A percentile compares a stretch with the other conserved stretches of the same genome.
Evolutionary conservation across 1,140 invertebrate genomes (phyloP).

Genomic region (Drosophila sucinea): DNA sequence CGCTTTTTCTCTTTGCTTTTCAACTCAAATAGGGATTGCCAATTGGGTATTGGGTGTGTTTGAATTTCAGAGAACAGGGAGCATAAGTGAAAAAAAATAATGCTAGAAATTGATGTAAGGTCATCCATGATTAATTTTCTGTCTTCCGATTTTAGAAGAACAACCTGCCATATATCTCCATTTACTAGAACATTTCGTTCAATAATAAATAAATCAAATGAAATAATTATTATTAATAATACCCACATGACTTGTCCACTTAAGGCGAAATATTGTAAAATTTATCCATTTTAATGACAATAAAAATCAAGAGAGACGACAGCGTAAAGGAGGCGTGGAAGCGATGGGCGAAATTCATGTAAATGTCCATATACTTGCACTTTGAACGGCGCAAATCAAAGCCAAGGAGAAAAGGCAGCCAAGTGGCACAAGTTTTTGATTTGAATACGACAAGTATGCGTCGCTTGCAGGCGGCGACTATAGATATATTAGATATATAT

Average conservation of each 20-base stretch:
- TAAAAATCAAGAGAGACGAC: background rate
- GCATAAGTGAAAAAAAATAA: background rate
- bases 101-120: too few species aligned
- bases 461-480: slow-evolving; percentile 60
- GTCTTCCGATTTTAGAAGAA: background rate
- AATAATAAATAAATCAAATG: slow-evolving; percentile 32
- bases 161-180: slow-evolving; percentile 9
- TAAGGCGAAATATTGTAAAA: slow-evolving; percentile 50
- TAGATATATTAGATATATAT: slow-evolving; percentile 14
- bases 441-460: slow-evolving; percentile 59
- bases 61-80: background rate
- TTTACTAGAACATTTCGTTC: background rate
- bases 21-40: background rate
- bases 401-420: slow-evolving; percentile 58
- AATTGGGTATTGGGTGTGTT: background rate
- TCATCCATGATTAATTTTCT: background rate
- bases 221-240: slow-evolving; percentile 33
- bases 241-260: slow-evolving; percentile 26
- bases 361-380: slow-evolving; percentile 27
- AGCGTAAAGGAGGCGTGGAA: slow-evolving; percentile 29
- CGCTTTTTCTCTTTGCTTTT: slow-evolving; percentile 3
- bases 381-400: slow-evolving; percentile 73
- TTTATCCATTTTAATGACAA: slow-evolving; percentile 61
- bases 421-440: slow-evolving; percentile 59
- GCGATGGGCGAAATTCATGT: slow-evolving; percentile 36